Conservation (phyloP, 2,113 vertebrate species). For the Lasiurus cinereus region DNA sequence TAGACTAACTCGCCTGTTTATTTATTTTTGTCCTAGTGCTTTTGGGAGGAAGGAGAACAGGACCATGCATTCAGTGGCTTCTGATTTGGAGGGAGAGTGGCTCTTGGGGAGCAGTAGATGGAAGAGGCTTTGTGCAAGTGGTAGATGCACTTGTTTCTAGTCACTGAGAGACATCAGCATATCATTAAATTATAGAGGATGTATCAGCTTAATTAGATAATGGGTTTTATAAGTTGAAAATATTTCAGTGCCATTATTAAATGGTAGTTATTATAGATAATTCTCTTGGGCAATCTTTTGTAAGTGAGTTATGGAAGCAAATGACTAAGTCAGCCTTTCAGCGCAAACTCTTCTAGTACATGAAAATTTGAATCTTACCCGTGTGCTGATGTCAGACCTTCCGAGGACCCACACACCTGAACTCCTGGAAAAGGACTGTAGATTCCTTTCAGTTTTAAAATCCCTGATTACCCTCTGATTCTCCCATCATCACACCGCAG, state of each 20-base stretch:
- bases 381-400: neutral
- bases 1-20: neutral
- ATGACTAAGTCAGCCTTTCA: constrained; percentile 54
- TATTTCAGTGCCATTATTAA: constrained; percentile 58
- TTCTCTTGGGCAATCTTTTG: constrained; percentile 32
- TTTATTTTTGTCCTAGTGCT: neutral
- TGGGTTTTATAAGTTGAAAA: constrained; percentile 54
- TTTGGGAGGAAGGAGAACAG: neutral
- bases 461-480: neutral
- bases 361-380: constrained; percentile 11
- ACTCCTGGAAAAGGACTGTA: neutral
- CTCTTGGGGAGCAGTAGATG: neutral
- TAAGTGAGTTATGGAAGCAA: constrained; percentile 59
- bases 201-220: constrained; percentile 47
- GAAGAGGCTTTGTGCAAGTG: neutral
- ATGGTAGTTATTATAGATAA: constrained; percentile 42
- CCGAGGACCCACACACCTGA: neutral
- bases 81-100: neutral
- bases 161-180: neutral
- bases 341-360: neutral
- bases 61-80: neutral
- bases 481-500: neutral
- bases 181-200: constrained; percentile 23
- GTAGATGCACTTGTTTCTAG: neutral
- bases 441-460: neutral